Conservation (phyloP, 2,113 vertebrate species). For the Cacatua alba region DNA sequence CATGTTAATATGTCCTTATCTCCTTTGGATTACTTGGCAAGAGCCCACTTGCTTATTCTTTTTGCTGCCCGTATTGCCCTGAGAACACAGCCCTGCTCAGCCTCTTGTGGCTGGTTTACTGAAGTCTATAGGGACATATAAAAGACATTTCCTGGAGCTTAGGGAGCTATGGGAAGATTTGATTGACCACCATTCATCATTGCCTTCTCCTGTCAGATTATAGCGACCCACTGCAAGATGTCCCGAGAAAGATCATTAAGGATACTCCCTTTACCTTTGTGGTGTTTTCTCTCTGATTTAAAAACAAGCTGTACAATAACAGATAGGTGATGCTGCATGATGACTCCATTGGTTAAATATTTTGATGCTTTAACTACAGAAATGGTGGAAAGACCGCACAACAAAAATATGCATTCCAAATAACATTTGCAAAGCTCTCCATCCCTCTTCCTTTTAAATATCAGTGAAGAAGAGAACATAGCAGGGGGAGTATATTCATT, state of each 20-base stretch:
- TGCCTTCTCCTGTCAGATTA: neutral
- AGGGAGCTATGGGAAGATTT: neutral
- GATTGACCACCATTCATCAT: neutral
- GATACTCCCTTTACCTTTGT: neutral
- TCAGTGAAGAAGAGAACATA: neutral
- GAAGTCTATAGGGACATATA: neutral
- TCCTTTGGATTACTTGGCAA: neutral
- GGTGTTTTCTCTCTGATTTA: neutral
- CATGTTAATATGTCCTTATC: neutral
- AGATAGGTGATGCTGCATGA: neutral
- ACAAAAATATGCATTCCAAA: neutral
- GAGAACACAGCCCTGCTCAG: neutral
- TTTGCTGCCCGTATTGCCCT: neutral
- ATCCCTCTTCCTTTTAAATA: conserved; percentile 9
- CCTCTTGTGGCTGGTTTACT: neutral
- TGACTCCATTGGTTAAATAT: neutral
- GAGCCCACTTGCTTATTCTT: neutral
- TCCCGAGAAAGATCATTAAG: neutral
- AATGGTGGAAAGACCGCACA: neutral
- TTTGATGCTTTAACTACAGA: neutral
- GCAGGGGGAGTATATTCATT: neutral
- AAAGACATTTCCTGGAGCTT: neutral
- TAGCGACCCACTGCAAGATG: neutral
- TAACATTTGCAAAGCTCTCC: neutral
- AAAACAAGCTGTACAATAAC: neutral